phyloP scores from a whole-genome alignment of 2,888 invertebrate species.

The Ectobius pallidus region DNA sequence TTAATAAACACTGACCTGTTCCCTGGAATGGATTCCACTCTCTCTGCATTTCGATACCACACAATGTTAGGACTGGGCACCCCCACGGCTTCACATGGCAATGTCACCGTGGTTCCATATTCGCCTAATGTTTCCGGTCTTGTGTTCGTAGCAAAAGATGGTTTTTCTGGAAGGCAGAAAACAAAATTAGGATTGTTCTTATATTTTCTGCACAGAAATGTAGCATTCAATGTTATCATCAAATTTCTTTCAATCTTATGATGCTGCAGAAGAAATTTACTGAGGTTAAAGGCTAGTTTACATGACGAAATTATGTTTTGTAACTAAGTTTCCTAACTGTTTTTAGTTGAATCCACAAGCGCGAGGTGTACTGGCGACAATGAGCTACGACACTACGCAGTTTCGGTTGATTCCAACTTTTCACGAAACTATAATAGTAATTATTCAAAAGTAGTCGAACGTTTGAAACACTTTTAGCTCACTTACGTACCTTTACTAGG shows the following conservation, averaged over 20 bases:
- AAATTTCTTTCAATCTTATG: not conserved
- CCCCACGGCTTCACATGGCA: constrained; percentile 87
- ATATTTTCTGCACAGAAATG: not conserved
- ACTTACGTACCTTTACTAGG: too few species aligned
- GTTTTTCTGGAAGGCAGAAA: constrained; percentile 67
- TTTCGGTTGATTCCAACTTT: too few species aligned
- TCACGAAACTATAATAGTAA: too few species aligned
- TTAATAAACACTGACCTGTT: constrained; percentile 63
- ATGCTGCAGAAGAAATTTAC: not conserved
- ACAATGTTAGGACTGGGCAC: constrained; percentile 84
- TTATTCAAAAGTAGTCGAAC: too few species aligned
- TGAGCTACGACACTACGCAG: too few species aligned
- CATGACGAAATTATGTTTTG: too few species aligned
- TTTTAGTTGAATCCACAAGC: too few species aligned
- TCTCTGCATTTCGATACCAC: constrained; percentile 83
- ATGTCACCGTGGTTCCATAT: constrained; percentile 77
- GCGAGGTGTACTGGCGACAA: too few species aligned
- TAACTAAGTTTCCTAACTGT: too few species aligned
- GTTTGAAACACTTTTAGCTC: too few species aligned
- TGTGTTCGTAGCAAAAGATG: constrained; percentile 72
- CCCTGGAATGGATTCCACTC: constrained; percentile 57
- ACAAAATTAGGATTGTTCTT: constrained; percentile 2
- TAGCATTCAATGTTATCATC: not conserved
- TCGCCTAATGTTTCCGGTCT: constrained; percentile 84
- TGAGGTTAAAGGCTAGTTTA: too few species aligned